Percentiles rank a stretch among this genome's conserved stretches.
These are phyloP conservation scores for Bombyx huttoni DNA, from an alignment of 2,888 invertebrate species.

Conservation along the genomic window DNA sequence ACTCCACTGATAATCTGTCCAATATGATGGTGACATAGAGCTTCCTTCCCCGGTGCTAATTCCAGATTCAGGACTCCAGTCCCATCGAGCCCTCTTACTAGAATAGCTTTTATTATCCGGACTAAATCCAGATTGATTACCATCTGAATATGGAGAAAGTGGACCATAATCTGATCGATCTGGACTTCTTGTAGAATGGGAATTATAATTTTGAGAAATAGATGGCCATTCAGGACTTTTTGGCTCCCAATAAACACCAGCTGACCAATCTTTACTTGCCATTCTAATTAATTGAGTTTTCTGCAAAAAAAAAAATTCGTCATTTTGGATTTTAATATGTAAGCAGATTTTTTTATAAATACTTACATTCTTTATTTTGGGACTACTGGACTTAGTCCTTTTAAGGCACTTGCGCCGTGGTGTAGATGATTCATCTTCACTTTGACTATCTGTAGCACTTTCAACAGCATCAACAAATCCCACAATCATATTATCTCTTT, in stretches of 20 bases:
- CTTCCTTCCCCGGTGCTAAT: conserved; percentile 44
- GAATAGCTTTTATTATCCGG: conserved; percentile 36
- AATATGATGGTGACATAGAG: conserved; percentile 34
- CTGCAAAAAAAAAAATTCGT: conserved; percentile 20
- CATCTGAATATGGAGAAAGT: conserved; percentile 47
- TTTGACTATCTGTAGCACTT: conserved; percentile 45
- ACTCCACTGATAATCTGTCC: conserved; percentile 69
- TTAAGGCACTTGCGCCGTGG: conserved; percentile 33
- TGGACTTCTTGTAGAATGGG: conserved; percentile 38
- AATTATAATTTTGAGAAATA: conserved; percentile 22
- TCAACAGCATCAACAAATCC: conserved; percentile 55
- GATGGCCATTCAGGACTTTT: conserved; percentile 54
- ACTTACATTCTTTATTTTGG: conserved; percentile 40
- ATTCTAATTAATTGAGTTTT: conserved; percentile 45
- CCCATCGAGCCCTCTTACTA: conserved; percentile 36
- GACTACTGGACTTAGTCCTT: conserved; percentile 38
- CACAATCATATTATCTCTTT: conserved; percentile 63
- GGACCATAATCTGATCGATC: conserved; percentile 35
- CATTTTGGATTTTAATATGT: neutral
- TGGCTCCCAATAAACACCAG: conserved; percentile 57
- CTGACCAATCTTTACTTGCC: conserved; percentile 56
- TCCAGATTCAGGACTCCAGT: conserved; percentile 62
- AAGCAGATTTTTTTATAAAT: neutral
- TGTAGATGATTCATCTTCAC: conserved; percentile 32
- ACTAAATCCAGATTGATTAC: conserved; percentile 50